These are phyloP conservation scores for Peromyscus polionotus DNA, from an alignment of 2,113 vertebrate genomes.

Conservation along the genomic window DNA sequence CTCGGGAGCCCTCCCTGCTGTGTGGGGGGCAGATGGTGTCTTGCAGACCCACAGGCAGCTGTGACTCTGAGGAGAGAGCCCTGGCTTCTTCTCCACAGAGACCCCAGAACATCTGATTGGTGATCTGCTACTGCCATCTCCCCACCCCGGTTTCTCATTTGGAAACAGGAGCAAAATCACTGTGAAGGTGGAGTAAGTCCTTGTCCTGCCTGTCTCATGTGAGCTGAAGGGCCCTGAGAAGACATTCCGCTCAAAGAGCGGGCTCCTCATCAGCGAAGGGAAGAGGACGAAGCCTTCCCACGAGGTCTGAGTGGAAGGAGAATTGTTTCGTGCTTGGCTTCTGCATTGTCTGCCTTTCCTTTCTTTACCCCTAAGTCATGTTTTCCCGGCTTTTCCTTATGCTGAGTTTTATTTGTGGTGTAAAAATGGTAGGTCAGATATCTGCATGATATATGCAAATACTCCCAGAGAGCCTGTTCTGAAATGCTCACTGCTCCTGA, in stretches of 20 bases:
- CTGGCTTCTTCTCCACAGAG: not conserved
- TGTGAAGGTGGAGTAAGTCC: not conserved
- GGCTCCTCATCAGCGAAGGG: not conserved
- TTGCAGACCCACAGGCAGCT: not conserved
- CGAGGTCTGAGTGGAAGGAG: not conserved
- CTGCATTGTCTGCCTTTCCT: not conserved
- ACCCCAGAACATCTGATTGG: not conserved
- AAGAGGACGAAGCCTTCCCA: not conserved
- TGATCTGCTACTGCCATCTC: not conserved
- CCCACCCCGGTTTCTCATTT: not conserved
- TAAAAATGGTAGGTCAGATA: slow-evolving; percentile 24
- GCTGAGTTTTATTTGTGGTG: not conserved
- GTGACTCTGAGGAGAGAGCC: not conserved
- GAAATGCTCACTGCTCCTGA: not conserved
- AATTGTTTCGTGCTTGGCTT: not conserved
- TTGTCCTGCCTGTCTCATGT: not conserved
- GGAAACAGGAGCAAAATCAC: not conserved
- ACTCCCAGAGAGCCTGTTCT: not conserved
- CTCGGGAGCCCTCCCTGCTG: not conserved
- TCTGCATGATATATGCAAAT: not conserved
- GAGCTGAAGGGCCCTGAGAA: not conserved
- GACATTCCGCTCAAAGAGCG: not conserved
- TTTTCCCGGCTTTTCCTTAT: not conserved
- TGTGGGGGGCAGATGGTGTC: not conserved
- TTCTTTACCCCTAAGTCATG: not conserved